phyloP scores from a whole-genome alignment of 2,797 vertebrate genomes.

The Danio albolineatus region DNA sequence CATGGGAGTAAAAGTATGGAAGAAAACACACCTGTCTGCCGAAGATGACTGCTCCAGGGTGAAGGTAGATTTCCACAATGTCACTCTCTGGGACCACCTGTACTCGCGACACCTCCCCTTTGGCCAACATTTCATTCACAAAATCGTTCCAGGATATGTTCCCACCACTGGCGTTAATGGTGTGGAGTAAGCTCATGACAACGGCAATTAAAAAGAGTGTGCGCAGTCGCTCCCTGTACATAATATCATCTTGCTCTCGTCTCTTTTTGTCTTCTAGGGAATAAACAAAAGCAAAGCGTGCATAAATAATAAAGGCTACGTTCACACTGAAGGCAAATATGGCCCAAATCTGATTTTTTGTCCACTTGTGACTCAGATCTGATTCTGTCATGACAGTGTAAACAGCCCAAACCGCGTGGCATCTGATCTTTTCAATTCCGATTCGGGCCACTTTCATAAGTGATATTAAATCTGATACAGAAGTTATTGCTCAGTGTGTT shows the following conservation, averaged over 20 bases:
- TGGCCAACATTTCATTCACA: conserved; percentile 95
- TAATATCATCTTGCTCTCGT: conserved; percentile 85
- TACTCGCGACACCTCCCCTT: conserved; percentile 94
- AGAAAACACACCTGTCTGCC: conserved; percentile 84
- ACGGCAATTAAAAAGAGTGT: conserved; percentile 84
- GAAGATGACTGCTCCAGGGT: conserved; percentile 91
- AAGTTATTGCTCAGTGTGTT: no score
- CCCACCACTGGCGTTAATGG: conserved; percentile 78
- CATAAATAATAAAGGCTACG: no score
- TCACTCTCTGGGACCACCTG: conserved; percentile 94
- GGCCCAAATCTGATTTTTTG: no score
- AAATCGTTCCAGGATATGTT: conserved; percentile 98
- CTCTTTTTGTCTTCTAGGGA: conserved; percentile 88
- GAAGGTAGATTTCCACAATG: conserved; percentile 90
- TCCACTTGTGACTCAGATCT: no score
- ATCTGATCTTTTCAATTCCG: no score
- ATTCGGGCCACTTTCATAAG: no score
- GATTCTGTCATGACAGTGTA: no score
- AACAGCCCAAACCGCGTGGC: no score
- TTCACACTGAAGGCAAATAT: no score
- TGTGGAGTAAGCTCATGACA: conserved; percentile 83
- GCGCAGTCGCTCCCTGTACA: conserved; percentile 89
- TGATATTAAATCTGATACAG: no score
- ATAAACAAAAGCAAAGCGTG: not conserved
- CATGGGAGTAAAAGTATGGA: not conserved